Conservation (phyloP, 2,113 vertebrate genomes). For the Sinosuthora webbiana region DNA sequence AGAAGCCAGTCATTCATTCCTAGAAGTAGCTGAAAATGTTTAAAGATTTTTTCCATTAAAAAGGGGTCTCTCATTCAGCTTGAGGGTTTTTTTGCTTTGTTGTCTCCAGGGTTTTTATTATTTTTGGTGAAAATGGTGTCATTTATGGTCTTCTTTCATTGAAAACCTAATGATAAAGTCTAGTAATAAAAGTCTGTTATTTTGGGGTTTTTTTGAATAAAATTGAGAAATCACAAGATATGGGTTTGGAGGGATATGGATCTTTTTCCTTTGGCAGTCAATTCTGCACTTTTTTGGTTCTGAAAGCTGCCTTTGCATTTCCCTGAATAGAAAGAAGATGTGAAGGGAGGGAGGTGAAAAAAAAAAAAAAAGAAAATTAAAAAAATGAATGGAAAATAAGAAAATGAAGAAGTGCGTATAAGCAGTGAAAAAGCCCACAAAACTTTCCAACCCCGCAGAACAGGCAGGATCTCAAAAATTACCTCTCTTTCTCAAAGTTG, state of each 20-base stretch:
- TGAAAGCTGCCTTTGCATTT: neutral
- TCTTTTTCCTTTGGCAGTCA: neutral
- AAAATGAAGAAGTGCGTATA: neutral
- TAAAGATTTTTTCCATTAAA: neutral
- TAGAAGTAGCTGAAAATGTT: neutral
- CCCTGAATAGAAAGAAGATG: neutral
- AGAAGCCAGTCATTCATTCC: neutral
- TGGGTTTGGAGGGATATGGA: neutral
- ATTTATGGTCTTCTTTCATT: neutral
- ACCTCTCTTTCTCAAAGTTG: neutral
- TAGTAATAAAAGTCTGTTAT: neutral
- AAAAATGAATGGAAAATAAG: neutral
- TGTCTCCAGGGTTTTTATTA: fast-evolving
- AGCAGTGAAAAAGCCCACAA: neutral
- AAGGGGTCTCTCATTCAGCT: neutral
- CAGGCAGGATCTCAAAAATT: neutral
- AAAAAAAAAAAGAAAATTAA: neutral
- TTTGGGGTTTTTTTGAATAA: neutral
- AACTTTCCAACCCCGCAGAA: neutral
- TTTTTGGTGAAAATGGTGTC: neutral
- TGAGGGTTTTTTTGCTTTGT: neutral
- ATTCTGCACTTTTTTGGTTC: neutral
- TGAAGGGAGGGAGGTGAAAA: neutral
- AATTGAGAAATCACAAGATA: neutral
- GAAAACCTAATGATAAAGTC: neutral